Conservation (phyloP, 2,113 vertebrate species). For the Oceanodroma tethys region DNA sequence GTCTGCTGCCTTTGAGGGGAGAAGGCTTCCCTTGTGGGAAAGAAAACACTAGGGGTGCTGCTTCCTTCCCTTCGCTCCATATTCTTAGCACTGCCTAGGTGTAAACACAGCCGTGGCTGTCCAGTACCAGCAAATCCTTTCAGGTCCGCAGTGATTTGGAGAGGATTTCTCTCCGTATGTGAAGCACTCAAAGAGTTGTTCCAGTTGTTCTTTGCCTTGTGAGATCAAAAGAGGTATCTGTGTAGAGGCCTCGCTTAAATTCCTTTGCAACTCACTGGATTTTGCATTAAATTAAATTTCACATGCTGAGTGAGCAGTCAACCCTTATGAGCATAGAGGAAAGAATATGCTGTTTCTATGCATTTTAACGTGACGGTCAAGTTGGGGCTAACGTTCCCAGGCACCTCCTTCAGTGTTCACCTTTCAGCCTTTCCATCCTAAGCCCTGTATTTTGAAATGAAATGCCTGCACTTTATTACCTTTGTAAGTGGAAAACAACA, state of each 20-base stretch:
- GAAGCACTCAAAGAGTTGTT: neutral
- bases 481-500: neutral
- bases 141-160: neutral
- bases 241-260: neutral
- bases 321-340: neutral
- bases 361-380: neutral
- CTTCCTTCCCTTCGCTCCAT: neutral
- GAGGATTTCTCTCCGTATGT: neutral
- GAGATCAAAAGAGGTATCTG: neutral
- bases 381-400: neutral
- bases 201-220: neutral
- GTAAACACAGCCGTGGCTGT: neutral
- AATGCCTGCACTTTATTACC: constrained; percentile 20
- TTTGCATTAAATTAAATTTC: constrained; percentile 48
- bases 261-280: constrained; percentile 44
- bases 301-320: constrained; percentile 24
- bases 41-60: neutral
- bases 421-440: neutral
- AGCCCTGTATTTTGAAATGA: neutral
- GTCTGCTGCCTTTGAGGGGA: neutral
- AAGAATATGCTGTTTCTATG: neutral
- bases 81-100: neutral
- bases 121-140: neutral
- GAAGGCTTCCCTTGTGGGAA: neutral
- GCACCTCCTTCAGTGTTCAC: neutral